Evolutionary conservation across 2,113 vertebrate species (phyloP), one percentile per base, ranked within the genome.

Genomic region (Hystrix brachyura): DNA sequence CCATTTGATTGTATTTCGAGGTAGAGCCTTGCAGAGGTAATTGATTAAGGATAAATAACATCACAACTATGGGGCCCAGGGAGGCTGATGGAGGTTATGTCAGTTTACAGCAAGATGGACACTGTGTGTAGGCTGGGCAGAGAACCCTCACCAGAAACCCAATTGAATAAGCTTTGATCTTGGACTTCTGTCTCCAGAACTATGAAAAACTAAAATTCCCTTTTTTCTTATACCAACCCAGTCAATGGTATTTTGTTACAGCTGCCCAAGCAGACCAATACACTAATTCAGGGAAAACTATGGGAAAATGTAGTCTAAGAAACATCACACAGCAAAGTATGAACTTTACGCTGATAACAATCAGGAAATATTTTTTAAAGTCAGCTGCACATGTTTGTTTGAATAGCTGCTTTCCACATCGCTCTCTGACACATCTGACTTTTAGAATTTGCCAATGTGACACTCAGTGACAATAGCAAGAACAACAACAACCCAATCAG

Each of bases 341-440:
- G 60, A 78, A 82, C 43, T 94, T 91, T 21, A 64, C 62, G 23
- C n/a, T 90, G 25, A 91, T 91, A 90, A 88, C 51, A 74, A 10
- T 89, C 94, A 90, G 76, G 43, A 55, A 87, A 67, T 29, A 48
- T 78, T 78, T 87, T 29, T 29, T n/a, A 76, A 90, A 80, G n/a
- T 57, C 87, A 96, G 38, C 21, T 43, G 29, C n/a, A 3, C 17
- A 7, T 25, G 1, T 88, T 87, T 94, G 67, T 87, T 92, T 90
- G 92, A 53, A 72, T n/a, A 62, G 29, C 83, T 85, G 18, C n/a
- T 79, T 94, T 91, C 87, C 69, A 29, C 34, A 57, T 59, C 51
- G 48, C 29, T 92, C 92, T 57, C 74, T 95, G 87, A 95, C 76
- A 90, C 84, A 94, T 88, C 80, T 95, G 94, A 69, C 10, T 92